Conservation (phyloP, 2,797 vertebrate species). For the Lutjanus campechanus region DNA sequence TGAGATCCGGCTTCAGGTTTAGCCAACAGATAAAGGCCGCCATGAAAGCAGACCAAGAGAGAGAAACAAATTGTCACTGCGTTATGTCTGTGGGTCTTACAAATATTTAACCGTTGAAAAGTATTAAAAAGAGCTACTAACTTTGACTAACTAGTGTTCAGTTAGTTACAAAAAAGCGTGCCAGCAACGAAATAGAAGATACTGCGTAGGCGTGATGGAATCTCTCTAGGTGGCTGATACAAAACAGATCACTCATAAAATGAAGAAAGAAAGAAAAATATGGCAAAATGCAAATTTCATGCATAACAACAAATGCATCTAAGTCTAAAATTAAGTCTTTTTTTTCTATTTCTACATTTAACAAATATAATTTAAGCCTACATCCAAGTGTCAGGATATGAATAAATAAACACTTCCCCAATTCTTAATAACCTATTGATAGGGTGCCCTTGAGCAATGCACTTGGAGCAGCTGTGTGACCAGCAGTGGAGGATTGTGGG, state of each 20-base stretch:
- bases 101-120: too few relatives aligned
- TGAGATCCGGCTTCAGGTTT: not conserved
- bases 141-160: too few relatives aligned
- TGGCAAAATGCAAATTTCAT: conserved; percentile 4
- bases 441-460: conserved; percentile 9
- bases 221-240: not conserved
- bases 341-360: not conserved
- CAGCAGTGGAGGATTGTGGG: conserved; percentile 4
- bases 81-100: too few relatives aligned
- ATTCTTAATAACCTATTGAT: not conserved
- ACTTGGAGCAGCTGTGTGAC: too few relatives aligned
- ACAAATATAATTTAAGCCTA: not conserved
- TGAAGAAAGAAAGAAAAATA: not conserved
- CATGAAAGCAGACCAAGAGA: not conserved
- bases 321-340: not conserved
- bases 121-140: too few relatives aligned
- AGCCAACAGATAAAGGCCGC: not conserved
- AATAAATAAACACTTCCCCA: conserved; percentile 9
- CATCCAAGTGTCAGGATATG: not conserved
- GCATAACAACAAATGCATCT: not conserved
- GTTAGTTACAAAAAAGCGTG: too few relatives aligned
- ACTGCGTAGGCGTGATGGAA: conserved; percentile 8
- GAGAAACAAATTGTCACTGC: not conserved
- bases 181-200: not conserved
- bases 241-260: not conserved